These are phyloP conservation scores for Drosophila ficusphila DNA, from an alignment of 1,140 invertebrate genomes.

Conservation along the genomic window DNA sequence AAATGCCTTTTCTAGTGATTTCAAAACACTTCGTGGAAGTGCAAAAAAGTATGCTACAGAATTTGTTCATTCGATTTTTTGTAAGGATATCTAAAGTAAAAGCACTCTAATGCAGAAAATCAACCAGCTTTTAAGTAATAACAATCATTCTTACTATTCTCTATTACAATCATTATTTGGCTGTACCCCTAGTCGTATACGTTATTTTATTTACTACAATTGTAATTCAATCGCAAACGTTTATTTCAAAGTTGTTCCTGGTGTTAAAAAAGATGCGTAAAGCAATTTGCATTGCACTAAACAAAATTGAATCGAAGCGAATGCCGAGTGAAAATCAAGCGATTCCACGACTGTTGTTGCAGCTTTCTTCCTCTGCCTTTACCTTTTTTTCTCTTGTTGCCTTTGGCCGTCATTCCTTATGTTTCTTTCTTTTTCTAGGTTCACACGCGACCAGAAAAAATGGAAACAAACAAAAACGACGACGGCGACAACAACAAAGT, in stretches of 20 bases:
- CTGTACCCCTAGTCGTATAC: neutral
- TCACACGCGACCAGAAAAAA: slow-evolving; percentile 41
- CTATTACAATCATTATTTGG: too few species aligned
- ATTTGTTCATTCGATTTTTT: too few species aligned
- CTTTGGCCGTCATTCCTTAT: slow-evolving; percentile 39
- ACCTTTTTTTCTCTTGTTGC: slow-evolving; percentile 32
- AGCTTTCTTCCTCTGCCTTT: slow-evolving; percentile 3
- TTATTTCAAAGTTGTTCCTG: slow-evolving; percentile 12
- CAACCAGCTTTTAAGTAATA: too few species aligned
- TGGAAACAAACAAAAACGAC: slow-evolving; percentile 18
- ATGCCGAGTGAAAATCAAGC: slow-evolving; percentile 11
- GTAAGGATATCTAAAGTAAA: too few species aligned
- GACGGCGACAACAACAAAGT: slow-evolving; percentile 47
- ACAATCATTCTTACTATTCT: too few species aligned
- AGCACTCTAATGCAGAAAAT: too few species aligned
- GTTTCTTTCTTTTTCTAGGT: slow-evolving; percentile 18
- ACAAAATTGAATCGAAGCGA: neutral
- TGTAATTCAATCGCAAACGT: too few species aligned
- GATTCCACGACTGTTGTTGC: neutral
- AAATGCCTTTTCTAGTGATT: neutral
- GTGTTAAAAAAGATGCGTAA: slow-evolving; percentile 2
- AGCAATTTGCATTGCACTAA: slow-evolving; percentile 12
- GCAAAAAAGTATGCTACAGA: too few species aligned
- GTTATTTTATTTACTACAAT: neutral
- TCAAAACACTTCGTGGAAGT: neutral